These are phyloP conservation scores for Halocynthia roretzi DNA, from an alignment of 23 tunicate species.

Conservation along the genomic window DNA sequence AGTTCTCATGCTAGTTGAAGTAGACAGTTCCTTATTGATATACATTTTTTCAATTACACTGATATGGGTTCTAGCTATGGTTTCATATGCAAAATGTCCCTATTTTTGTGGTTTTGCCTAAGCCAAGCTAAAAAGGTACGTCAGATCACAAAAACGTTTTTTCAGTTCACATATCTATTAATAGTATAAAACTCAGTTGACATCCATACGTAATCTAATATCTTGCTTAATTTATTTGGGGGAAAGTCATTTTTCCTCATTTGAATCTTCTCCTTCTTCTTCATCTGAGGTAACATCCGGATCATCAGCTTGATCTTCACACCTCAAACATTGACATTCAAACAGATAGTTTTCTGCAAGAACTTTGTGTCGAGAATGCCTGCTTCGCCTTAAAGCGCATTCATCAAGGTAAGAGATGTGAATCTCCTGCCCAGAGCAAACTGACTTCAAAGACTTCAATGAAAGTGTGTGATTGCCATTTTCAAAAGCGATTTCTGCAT, in stretches of 20 bases:
- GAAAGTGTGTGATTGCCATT: slow-evolving; percentile 51
- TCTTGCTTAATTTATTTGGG: not conserved
- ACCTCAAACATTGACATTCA: slow-evolving; percentile 51
- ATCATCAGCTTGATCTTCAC: slow-evolving; percentile 35
- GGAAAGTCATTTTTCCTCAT: not conserved
- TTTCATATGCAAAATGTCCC: too few species aligned
- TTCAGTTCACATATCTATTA: too few species aligned
- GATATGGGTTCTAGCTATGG: too few species aligned
- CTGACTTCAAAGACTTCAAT: not conserved
- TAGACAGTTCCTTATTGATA: too few species aligned
- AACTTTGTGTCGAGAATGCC: slow-evolving; percentile 62
- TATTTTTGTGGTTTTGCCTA: too few species aligned
- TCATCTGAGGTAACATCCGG: slow-evolving; percentile 70
- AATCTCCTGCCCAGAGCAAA: slow-evolving; percentile 59
- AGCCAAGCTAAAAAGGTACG: too few species aligned
- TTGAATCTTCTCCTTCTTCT: not conserved
- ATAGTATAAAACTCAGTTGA: too few species aligned
- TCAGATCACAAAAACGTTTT: too few species aligned
- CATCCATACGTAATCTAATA: too few species aligned
- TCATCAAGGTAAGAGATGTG: slow-evolving; percentile 69
- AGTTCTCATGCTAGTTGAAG: too few species aligned
- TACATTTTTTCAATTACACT: too few species aligned
- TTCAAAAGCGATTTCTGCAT: slow-evolving; percentile 68
- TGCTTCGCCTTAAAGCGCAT: slow-evolving; percentile 50
- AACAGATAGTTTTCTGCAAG: slow-evolving; percentile 79